Percentiles rank a stretch among this genome's conserved stretches.
Conservation (phyloP, 2,113 vertebrate species). For the Phocoena phocoena region DNA sequence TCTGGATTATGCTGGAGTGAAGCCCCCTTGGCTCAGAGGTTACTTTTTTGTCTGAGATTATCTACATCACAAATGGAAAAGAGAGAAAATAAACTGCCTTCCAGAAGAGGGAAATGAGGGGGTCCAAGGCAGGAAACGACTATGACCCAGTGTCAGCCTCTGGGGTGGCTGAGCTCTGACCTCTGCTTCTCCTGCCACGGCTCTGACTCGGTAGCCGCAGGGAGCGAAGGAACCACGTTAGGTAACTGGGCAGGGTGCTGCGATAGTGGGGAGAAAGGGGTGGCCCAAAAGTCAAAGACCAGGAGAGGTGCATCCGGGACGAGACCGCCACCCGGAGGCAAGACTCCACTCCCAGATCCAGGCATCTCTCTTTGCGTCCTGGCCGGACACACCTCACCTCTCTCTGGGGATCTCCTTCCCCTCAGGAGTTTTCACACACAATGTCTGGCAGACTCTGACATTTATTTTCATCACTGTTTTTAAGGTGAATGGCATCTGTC, state of each 20-base stretch:
- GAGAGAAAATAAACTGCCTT: background rate
- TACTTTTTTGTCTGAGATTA: background rate
- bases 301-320: background rate
- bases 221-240: background rate
- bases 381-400: slow-evolving; percentile 59
- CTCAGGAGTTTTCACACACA: slow-evolving; percentile 73
- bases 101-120: background rate
- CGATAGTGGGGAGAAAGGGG: background rate
- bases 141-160: background rate
- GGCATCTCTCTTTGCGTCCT: background rate
- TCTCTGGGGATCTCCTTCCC: slow-evolving; percentile 42
- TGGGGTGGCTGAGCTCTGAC: background rate
- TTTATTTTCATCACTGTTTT: slow-evolving; percentile 74
- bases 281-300: background rate
- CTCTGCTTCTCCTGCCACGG: background rate
- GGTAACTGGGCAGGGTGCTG: background rate
- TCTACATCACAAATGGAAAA: background rate
- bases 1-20: background rate
- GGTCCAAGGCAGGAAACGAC: background rate
- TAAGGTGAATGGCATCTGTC: slow-evolving; percentile 77
- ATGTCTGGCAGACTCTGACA: slow-evolving; percentile 67
- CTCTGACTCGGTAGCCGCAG: background rate
- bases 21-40: background rate
- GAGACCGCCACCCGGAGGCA: background rate
- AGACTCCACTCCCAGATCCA: slow-evolving; percentile 1